Base-by-base conservation (phyloP, 2,888 invertebrate species). In the Hartigia nigra region DNA sequence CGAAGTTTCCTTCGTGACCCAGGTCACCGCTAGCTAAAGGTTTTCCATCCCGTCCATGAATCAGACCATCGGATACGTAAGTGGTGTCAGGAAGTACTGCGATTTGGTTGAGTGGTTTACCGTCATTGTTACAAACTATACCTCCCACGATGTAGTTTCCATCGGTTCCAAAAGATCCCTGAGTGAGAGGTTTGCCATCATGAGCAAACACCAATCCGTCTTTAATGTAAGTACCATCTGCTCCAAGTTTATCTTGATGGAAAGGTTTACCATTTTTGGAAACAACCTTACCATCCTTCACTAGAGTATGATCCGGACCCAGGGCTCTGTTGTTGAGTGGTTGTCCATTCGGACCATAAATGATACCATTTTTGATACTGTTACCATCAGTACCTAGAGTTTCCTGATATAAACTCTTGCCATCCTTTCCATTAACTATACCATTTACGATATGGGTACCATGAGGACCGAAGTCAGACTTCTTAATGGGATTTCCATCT, bases 101-200 rank as follows among this genome's bases (percentile, higher is more conserved):
- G 1, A 87, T 79, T 78, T 89, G 90, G 72, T 84, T 89, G 37
- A 88, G 78, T 3, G 90, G 88, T 78, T 89, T 91, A 14, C 91
- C 91, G 69, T 87, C 89, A 37, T 86, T 86, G 70, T 87, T 88
- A 80, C 88, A 90, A n/a, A 91, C 89, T 4, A 89, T 77, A 70
- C 91, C 91, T 12, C 87, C 90, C 3, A 91, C 89, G n/a, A 91
- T 88, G 81, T 89, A 89, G 79, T 87, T 88, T 4, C 88, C 89
- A 37, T 90, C 89, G 11, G 87, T 86, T n/a, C 88, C 88, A 55
- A 88, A 88, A 0, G 87, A 88, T 4, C 90, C 91, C 77, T 90
- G 88, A 4, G 89, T 90, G 37, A 91, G 74, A 11, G 91, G 91
- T 79, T 88, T 90, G 3, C 86, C 86, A 77, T 86, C 87, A 14